Evolutionary conservation across 2,888 invertebrate genomes (phyloP), one percentile per base, ranked within the genome.

Genomic region (Idaea biselata): DNA sequence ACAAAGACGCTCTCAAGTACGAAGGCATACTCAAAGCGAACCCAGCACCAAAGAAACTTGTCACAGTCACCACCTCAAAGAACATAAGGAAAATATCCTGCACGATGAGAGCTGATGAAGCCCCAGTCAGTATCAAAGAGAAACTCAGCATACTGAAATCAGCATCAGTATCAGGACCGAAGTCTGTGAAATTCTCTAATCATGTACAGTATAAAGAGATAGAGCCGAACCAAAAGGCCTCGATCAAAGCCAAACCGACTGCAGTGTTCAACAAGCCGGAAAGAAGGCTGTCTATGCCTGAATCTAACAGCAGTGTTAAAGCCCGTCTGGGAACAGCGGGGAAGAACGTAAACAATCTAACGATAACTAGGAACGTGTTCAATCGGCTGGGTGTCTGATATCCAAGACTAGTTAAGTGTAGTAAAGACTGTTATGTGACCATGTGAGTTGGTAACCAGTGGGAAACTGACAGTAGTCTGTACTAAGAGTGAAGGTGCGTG

Each of bases 31-130:
- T 93, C 11, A 93, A 93, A 76, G 77, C 75, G 17, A 65, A 76
- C 0, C 66, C 82, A 0, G 68, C 72, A 0, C 44, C 72, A 0
- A 86, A 87, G 60, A 90, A 87, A 71, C 71, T 80, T 0, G 83
- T 87, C 16, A 87, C 87, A 0, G 84, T 91, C 0, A 90, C 88
- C 0, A 85, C 87, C 0, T 73, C 80, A 0, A 82, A 80, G 62
- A 84, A 86, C 17, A 69, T 80, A 0, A 82, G 91, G 57, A 87
- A 84, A 68, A 89, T 88, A 33, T 85, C 86, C 1, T 78, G 84
- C 33, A 91, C 91, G 0, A 93, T 93, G 93, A 78, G 92, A 59
- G 93, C 93, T 0, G 93, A 93, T 60, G 89, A 93, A 64, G 69
- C 81, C 0, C 93, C 91, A 0, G 68, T 92, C 14, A 91, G 85